Conservation (phyloP, 2,797 vertebrate species). For the Megalops cyprinoides region DNA sequence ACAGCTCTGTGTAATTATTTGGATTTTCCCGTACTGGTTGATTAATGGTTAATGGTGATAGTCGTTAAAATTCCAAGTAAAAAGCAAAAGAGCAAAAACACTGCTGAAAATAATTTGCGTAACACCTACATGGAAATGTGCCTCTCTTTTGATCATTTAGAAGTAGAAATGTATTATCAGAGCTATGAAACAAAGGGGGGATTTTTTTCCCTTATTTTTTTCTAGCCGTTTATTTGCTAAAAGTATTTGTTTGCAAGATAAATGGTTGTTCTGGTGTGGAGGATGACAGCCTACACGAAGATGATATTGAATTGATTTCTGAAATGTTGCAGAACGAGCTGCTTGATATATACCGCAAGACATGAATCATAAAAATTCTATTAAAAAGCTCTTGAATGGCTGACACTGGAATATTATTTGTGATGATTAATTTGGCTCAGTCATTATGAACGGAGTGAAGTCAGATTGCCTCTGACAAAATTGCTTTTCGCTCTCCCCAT, state of each 20-base stretch:
- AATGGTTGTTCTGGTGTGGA: slow-evolving; percentile 74
- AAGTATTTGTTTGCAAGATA: slow-evolving; percentile 84
- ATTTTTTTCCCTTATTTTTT: slow-evolving; percentile 23
- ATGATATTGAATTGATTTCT: slow-evolving; percentile 91
- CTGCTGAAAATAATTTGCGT: neutral
- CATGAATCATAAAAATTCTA: slow-evolving; percentile 95
- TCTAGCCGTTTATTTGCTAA: slow-evolving; percentile 67
- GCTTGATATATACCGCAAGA: slow-evolving; percentile 86
- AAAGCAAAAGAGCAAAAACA: neutral
- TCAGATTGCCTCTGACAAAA: slow-evolving; percentile 84
- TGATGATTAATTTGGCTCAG: slow-evolving; percentile 93
- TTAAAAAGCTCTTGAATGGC: slow-evolving; percentile 91
- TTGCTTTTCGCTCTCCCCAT: slow-evolving; percentile 86
- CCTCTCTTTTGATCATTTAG: neutral
- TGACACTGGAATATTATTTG: slow-evolving; percentile 92
- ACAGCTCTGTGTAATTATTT: neutral
- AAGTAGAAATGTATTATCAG: neutral
- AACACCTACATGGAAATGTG: neutral
- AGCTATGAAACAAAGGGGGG: slow-evolving; percentile 1
- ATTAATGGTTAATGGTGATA: neutral
- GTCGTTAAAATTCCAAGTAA: neutral
- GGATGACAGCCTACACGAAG: slow-evolving; percentile 87
- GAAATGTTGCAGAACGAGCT: slow-evolving; percentile 86
- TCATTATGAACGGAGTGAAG: slow-evolving; percentile 92
- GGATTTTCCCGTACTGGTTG: neutral